These are phyloP conservation scores for Agrypnia vestita DNA, from an alignment of 1,140 invertebrate genomes.

Conservation along the genomic window DNA sequence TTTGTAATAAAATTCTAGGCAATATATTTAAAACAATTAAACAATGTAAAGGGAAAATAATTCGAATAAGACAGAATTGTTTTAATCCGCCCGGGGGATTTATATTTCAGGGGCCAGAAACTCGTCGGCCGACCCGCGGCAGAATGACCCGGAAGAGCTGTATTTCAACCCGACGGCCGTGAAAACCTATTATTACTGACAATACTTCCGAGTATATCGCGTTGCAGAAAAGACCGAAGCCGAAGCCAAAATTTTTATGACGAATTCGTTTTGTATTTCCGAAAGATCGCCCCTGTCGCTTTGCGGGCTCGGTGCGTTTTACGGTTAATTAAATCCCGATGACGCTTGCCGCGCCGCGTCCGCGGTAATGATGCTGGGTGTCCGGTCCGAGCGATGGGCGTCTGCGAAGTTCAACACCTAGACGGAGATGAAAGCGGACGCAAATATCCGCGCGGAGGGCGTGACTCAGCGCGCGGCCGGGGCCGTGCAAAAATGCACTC, in stretches of 20 bases:
- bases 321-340: neutral
- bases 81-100: too few species aligned
- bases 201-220: too few species aligned
- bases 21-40: too few species aligned
- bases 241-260: neutral
- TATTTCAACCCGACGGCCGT: too few species aligned
- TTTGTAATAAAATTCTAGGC: too few species aligned
- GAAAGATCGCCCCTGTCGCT: neutral
- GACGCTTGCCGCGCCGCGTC: neutral
- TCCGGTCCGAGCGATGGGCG: neutral
- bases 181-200: too few species aligned
- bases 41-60: too few species aligned
- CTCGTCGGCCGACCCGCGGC: too few species aligned
- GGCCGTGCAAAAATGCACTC: neutral
- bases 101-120: too few species aligned
- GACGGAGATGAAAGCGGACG: conserved; percentile 2
- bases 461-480: conserved; percentile 8
- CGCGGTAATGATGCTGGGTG: neutral
- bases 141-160: too few species aligned
- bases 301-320: neutral
- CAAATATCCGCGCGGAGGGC: conserved; percentile 14
- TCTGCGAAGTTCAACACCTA: conserved; percentile 24
- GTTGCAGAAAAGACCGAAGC: neutral
- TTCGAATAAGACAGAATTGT: too few species aligned
- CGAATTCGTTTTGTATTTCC: neutral